Conservation (phyloP, 35 echinoderm and acorn worm species). For the Ptychodera flava region DNA sequence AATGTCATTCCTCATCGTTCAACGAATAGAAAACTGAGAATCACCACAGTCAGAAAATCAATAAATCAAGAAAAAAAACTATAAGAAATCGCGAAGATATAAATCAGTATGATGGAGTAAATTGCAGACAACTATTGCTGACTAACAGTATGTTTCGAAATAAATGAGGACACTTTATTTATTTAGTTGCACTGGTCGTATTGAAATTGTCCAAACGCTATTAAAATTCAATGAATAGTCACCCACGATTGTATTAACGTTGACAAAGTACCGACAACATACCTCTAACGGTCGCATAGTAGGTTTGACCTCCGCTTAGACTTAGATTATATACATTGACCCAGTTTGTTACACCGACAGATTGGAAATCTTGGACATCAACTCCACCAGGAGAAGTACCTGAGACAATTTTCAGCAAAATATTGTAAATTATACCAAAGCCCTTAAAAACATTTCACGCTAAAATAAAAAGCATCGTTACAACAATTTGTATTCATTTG, state of each 20-base stretch:
- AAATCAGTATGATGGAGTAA: too few relatives aligned
- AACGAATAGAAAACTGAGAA: too few relatives aligned
- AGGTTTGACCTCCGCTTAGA: constrained; percentile 16
- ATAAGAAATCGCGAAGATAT: too few relatives aligned
- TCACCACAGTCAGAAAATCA: too few relatives aligned
- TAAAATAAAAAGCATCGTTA: not conserved
- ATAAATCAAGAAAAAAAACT: too few relatives aligned
- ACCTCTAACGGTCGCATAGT: constrained; percentile 42
- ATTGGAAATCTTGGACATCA: constrained; percentile 16
- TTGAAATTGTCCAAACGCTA: too few relatives aligned
- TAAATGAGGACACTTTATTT: too few relatives aligned
- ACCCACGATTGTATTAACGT: too few relatives aligned
- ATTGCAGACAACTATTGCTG: too few relatives aligned
- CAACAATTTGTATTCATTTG: not conserved
- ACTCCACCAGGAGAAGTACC: constrained; percentile 11
- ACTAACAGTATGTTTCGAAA: too few relatives aligned
- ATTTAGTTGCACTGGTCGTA: too few relatives aligned
- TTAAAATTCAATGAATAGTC: too few relatives aligned
- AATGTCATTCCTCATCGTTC: not conserved
- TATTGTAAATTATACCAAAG: not conserved
- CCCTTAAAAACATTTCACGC: not conserved
- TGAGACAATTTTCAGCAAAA: not conserved
- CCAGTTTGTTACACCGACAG: constrained; percentile 14
- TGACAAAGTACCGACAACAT: not conserved
- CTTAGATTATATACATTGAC: not conserved